A percentile compares a stretch with the other conserved stretches of the same genome.
These are phyloP conservation scores for Rhabdomys pumilio DNA, from an alignment of 2,797 vertebrate genomes.

Conservation along the genomic window DNA sequence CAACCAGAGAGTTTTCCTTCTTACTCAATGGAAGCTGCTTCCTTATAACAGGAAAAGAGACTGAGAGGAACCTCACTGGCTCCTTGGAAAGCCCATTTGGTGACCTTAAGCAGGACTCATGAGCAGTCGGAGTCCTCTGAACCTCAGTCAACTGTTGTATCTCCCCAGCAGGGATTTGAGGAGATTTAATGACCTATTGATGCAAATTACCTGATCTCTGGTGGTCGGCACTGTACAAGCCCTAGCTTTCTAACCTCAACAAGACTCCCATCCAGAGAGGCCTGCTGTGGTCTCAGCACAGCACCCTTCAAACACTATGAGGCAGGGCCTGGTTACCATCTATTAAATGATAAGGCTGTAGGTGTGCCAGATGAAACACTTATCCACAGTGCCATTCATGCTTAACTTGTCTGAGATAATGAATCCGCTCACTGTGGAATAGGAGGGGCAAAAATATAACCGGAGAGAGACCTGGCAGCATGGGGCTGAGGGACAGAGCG, in stretches of 20 bases:
- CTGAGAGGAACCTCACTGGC: not conserved
- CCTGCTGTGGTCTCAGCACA: not conserved
- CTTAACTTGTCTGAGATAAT: not conserved
- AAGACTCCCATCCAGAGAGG: not conserved
- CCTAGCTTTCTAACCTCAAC: not conserved
- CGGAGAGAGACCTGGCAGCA: fast-evolving
- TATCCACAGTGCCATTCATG: not conserved
- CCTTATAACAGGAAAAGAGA: not conserved
- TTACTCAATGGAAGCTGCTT: not conserved
- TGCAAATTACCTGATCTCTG: not conserved
- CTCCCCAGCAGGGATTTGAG: not conserved
- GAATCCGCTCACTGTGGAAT: fast-evolving
- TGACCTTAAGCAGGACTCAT: not conserved
- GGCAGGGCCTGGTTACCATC: not conserved
- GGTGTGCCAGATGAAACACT: too few relatives aligned
- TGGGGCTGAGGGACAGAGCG: too few relatives aligned
- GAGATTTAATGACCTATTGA: not conserved
- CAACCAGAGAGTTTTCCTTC: not conserved
- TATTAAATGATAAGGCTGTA: fast-evolving
- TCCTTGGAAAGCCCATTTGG: not conserved
- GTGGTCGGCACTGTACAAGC: not conserved
- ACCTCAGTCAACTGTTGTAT: not conserved
- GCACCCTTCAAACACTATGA: not conserved
- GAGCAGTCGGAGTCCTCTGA: not conserved
- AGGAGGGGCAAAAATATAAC: fast-evolving